These are phyloP conservation scores for Octopus bimaculoides DNA, from an alignment of 1,140 invertebrate species.

Conservation along the genomic window DNA sequence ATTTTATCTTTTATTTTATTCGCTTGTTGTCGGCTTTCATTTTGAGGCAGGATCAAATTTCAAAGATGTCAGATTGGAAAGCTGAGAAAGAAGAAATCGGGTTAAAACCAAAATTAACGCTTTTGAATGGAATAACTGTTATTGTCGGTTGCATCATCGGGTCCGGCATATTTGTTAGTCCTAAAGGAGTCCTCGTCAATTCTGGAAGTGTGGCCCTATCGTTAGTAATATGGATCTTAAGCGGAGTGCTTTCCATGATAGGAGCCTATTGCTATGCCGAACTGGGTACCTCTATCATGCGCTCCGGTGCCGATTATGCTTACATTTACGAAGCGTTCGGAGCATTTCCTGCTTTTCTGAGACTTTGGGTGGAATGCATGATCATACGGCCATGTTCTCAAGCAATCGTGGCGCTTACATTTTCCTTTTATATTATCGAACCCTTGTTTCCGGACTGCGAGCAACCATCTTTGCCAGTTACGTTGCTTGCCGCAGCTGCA, in stretches of 20 bases:
- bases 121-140: conserved; percentile 52
- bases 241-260: conserved; percentile 78
- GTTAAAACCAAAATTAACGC: conserved; percentile 47
- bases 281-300: conserved; percentile 49
- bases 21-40: too few species aligned
- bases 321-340: conserved; percentile 57
- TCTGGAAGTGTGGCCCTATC: conserved; percentile 85
- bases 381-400: conserved; percentile 75
- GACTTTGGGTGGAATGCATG: conserved; percentile 63
- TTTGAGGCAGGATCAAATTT: too few species aligned
- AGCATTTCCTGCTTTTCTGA: conserved; percentile 53
- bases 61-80: too few species aligned
- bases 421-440: conserved; percentile 55
- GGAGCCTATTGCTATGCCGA: conserved; percentile 55
- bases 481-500: conserved; percentile 49
- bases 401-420: conserved; percentile 56
- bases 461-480: conserved; percentile 47
- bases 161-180: conserved; percentile 94
- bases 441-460: conserved; percentile 55
- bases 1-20: too few species aligned
- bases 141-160: conserved; percentile 57
- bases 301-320: conserved; percentile 55
- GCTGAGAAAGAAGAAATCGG: conserved; percentile 30
- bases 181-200: conserved; percentile 79
- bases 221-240: conserved; percentile 77